A percentile compares a stretch with the other conserved stretches of the same genome.
phyloP scores from a whole-genome alignment of 1,140 invertebrate genomes.

The Phocides pigmalion region DNA sequence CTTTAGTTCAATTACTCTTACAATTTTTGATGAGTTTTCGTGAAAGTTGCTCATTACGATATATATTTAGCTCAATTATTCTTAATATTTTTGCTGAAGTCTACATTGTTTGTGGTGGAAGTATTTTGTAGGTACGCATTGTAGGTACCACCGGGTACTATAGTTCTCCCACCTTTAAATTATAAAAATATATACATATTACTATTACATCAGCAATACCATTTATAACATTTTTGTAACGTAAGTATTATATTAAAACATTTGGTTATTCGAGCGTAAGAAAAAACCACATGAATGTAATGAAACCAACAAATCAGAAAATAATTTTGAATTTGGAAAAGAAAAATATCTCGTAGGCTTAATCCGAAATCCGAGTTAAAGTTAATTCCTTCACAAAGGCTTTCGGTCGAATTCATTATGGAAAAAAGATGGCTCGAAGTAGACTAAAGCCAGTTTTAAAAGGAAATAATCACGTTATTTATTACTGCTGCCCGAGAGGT shows the following conservation, averaged over 20 bases:
- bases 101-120: constrained; percentile 18
- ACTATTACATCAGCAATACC: constrained; percentile 1
- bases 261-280: not conserved
- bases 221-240: too few relatives aligned
- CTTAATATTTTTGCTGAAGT: not conserved
- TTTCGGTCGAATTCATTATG: constrained; percentile 61
- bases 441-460: constrained; percentile 67
- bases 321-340: constrained; percentile 4
- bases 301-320: constrained; percentile 1
- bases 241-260: too few relatives aligned
- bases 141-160: too few relatives aligned
- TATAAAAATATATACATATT: constrained; percentile 6
- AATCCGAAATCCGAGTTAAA: constrained; percentile 27
- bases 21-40: too few relatives aligned
- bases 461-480: constrained; percentile 81
- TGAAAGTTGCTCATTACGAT: too few relatives aligned
- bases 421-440: constrained; percentile 51
- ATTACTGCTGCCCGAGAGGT: constrained; percentile 64
- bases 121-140: constrained; percentile 54
- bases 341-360: constrained; percentile 26
- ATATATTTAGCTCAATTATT: too few relatives aligned
- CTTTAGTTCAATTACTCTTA: too few relatives aligned
- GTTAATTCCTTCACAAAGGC: constrained; percentile 65
- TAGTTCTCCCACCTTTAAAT: not conserved
- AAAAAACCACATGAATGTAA: constrained; percentile 14